These are phyloP conservation scores for Aptenodytes forsteri DNA, from an alignment of 2,113 vertebrate genomes.

Conservation along the genomic window DNA sequence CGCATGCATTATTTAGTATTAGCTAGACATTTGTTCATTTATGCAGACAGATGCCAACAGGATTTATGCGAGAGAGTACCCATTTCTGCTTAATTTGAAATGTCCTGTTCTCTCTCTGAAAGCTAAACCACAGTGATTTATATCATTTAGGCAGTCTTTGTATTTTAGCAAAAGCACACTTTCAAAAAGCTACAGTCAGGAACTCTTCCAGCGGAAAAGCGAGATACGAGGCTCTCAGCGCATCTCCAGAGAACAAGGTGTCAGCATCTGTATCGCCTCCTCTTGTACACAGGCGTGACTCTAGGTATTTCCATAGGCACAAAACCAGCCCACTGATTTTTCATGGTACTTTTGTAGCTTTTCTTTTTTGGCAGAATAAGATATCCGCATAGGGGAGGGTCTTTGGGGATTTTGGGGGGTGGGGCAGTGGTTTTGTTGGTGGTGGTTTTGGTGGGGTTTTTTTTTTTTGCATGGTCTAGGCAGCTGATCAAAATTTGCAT, in stretches of 20 bases:
- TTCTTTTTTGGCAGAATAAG: neutral
- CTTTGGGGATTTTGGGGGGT: neutral
- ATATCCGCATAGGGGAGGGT: fast-evolving
- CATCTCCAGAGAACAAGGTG: neutral
- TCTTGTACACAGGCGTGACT: neutral
- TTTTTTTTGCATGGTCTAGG: neutral
- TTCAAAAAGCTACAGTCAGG: neutral
- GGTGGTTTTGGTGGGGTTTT: neutral
- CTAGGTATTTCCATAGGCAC: neutral
- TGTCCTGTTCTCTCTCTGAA: neutral
- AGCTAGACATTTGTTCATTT: conserved; percentile 39
- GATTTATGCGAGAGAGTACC: conserved; percentile 1
- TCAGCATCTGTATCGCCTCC: neutral
- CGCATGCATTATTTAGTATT: conserved; percentile 41
- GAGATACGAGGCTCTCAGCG: neutral
- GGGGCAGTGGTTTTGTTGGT: fast-evolving
- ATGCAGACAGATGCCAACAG: conserved; percentile 20
- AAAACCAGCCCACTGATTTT: neutral
- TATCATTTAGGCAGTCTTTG: neutral
- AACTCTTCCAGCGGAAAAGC: neutral
- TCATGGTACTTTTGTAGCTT: neutral
- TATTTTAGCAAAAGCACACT: neutral
- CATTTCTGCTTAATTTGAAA: conserved; percentile 16
- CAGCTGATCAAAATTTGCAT: neutral
- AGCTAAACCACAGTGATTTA: neutral